Evolutionary conservation across 2,797 vertebrate genomes (phyloP), one percentile per base, ranked within the genome.

Genomic region (Hyperoplus lanceolatus): DNA sequence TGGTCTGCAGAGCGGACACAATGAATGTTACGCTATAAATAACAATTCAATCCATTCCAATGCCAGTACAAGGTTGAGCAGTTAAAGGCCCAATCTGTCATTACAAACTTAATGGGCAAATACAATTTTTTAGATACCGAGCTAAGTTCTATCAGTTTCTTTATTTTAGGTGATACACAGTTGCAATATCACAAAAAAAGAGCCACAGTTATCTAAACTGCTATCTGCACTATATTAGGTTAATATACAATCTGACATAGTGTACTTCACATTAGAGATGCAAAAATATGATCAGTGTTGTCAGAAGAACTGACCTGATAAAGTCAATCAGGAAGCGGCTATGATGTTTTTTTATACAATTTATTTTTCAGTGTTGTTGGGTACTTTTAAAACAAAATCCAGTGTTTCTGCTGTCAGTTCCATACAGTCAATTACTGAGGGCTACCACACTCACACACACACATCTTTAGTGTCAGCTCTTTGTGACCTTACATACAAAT

Each of bases 41-140:
- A 87, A 72, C 59, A 10, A 57, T 60, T 74, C 50, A 71, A 21
- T 87, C 68, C 62, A 53, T 86, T 84, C 81, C 75, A 87, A 85
- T 85, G 80, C 61, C 75, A 68, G 39, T 3, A 21, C 79, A 90
- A 91, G 82, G 87, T 84, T 66, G 54, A 84, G 71, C 63, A 55
- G 60, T 75, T 70, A 45, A 59, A 87, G 49, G 48, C 63, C 51
- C 49, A 70, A 51, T 74, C 63, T 76, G 74, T 81, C 73, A 54
- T 68, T 65, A 16, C 29, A 74, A 71, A 63, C 54, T 54, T 59
- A 45, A 54, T 8, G 16, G 3, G 42, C 70, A 65, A 39, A 55
- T 10, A 43, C 42, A 57, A 74, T 63, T 39, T 53, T 67, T 59
- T 3, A 15, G 13, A 73, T 38, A 48, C 46, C 45, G 15, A 69